Conservation (phyloP, 2,797 vertebrate species). For the Amphiprion clarkii region DNA sequence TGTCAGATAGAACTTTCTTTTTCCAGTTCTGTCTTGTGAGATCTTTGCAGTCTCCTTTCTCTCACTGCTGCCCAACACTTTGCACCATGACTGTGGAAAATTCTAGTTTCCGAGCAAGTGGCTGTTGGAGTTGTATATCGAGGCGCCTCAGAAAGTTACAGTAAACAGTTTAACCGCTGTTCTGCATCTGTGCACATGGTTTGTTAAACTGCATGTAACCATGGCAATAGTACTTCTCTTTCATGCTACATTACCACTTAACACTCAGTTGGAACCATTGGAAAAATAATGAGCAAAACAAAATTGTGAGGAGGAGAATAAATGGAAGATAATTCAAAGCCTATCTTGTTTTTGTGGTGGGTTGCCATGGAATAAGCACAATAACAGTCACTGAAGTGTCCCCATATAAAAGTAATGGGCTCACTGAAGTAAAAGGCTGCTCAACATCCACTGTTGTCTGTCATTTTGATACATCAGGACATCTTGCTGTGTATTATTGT, state of each 20-base stretch:
- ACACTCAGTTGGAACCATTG: background rate
- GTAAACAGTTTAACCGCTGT: constrained; percentile 10
- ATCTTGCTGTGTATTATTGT: background rate
- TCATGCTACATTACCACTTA: constrained; percentile 29
- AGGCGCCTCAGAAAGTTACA: background rate
- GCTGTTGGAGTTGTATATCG: constrained; percentile 20
- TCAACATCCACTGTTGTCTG: background rate
- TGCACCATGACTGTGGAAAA: background rate
- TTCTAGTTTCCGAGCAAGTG: constrained; percentile 6
- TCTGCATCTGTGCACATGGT: constrained; percentile 19
- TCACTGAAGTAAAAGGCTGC: background rate
- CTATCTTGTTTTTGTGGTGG: background rate
- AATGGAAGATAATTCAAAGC: background rate
- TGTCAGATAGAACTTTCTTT: background rate
- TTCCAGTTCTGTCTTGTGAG: background rate
- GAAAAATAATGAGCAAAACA: constrained; percentile 2
- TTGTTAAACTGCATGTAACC: constrained; percentile 31
- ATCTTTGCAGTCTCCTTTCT: constrained; percentile 2
- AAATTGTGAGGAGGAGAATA: constrained; percentile 10
- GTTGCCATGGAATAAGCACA: background rate
- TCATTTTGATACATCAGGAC: background rate
- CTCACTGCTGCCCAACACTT: background rate
- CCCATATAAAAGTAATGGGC: constrained; percentile 7
- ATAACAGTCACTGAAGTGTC: background rate
- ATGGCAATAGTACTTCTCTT: constrained; percentile 26